Evolutionary conservation across 2,113 vertebrate species (phyloP), one percentile per base, ranked within the genome.

Genomic region (Cyanoderma ruficeps): DNA sequence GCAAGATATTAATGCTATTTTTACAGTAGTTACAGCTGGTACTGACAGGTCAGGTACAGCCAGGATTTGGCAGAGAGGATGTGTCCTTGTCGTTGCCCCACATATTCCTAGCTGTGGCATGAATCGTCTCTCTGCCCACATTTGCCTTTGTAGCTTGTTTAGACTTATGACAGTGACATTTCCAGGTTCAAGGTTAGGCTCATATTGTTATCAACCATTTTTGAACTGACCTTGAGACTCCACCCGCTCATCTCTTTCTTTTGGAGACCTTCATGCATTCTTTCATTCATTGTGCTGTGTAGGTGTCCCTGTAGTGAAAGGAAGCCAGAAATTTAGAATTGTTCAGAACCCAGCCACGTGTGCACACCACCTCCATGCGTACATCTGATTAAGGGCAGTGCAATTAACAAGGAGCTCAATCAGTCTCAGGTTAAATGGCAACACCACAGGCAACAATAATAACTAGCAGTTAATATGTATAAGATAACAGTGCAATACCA

Each of bases 111-210:
- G n/a, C 25, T 80, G 63, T 52, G 42, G 37, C 28, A 33, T 53
- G 53, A 61, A 61, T 71, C 1, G 0, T 31, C 44, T 53, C 22
- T 64, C 28, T 28, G 22, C 27, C 55, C 0, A 0, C 23, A 4
- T 19, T 89, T 81, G 52, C 6, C 23, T 55, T 37, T 50, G 42
- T 25, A 31, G 31, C 46, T 82, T 46, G 6, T 90, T 82, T 59
- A 63, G 85, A 19, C 10, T 67, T 47, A 33, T 13, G 13, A 30
- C 19, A 60, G 53, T 13, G 39, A 35, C 9, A 10, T 78, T 78
- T 68, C 30, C 13, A 47, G 67, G 11, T 16, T 68, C 27, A 44
- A 55, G 47, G 39, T 35, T 44, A 70, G 56, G 25, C 39, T 41
- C 35, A 37, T 49, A 6, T 31, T n/a, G 31, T 7, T 63, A 63